phyloP scores from a whole-genome alignment of 1,140 invertebrate species.

The Asbolus verrucosus region DNA sequence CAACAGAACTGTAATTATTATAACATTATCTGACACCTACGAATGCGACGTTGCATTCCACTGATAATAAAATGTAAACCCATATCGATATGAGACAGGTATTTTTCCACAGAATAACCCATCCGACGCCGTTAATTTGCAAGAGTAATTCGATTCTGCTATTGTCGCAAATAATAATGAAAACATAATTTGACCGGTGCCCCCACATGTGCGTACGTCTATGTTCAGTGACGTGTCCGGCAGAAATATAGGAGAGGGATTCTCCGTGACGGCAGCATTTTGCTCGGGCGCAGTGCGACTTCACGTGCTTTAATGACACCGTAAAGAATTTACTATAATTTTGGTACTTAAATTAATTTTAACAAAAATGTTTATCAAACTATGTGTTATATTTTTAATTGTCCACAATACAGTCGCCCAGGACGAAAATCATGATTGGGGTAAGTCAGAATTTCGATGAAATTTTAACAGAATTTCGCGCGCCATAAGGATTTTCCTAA shows the following conservation, averaged over 20 bases:
- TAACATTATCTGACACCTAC: too few species aligned
- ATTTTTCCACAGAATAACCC: too few species aligned
- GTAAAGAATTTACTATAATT: constrained; percentile 23
- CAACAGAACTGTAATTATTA: too few species aligned
- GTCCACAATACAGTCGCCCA: constrained; percentile 17
- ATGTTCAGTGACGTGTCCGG: background rate
- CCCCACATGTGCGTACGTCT: background rate
- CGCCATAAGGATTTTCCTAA: constrained; percentile 49
- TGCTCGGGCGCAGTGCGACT: constrained; percentile 40
- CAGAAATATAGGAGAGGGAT: constrained; percentile 40
- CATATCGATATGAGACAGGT: too few species aligned
- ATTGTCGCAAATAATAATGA: too few species aligned
- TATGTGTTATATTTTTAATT: constrained; percentile 48
- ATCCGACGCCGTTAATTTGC: too few species aligned
- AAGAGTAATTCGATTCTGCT: too few species aligned
- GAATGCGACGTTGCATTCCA: too few species aligned
- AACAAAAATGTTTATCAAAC: constrained; percentile 57
- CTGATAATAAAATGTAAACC: too few species aligned
- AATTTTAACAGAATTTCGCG: constrained; percentile 44
- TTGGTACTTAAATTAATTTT: constrained; percentile 23
- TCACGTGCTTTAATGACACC: constrained; percentile 31
- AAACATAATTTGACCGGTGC: too few species aligned
- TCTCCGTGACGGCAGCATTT: constrained; percentile 35
- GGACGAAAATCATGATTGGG: constrained; percentile 54
- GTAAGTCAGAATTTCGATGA: constrained; percentile 52